Evolutionary conservation across 1,140 invertebrate genomes (phyloP).

Genomic region (Anoplophora glabripennis): DNA sequence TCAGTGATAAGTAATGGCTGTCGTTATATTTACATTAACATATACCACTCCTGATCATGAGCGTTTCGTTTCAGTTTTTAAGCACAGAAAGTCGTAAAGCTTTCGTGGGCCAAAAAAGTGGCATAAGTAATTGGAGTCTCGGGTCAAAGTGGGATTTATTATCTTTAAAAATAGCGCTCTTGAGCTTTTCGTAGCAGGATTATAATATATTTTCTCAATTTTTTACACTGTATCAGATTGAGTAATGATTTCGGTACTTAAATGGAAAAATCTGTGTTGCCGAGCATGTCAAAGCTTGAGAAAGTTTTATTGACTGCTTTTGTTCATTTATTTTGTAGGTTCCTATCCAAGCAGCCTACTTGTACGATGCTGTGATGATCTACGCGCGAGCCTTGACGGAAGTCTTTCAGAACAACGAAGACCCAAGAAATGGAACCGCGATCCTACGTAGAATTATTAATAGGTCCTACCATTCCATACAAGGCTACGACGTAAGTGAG

Average conservation of each 20-base stretch:
- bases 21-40: conserved; percentile 6
- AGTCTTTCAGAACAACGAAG: conserved; percentile 61
- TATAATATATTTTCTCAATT: no score
- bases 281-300: neutral
- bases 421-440: conserved; percentile 69
- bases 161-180: no score
- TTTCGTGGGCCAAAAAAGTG: no score
- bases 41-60: neutral
- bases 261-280: neutral
- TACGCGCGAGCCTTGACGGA: conserved; percentile 78
- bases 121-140: no score
- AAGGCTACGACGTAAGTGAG: conserved; percentile 69
- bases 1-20: no score
- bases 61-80: neutral
- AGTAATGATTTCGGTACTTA: neutral
- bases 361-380: conserved; percentile 85
- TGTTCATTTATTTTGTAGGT: conserved; percentile 56
- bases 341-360: conserved; percentile 78
- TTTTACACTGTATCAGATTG: neutral
- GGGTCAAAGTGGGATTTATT: no score
- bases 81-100: no score
- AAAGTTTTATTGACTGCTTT: neutral
- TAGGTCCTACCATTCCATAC: conserved; percentile 71
- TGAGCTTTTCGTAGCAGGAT: no score
- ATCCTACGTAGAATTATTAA: conserved; percentile 70